Conservation (phyloP, 2,113 vertebrate genomes). For the Delphinapterus leucas region DNA sequence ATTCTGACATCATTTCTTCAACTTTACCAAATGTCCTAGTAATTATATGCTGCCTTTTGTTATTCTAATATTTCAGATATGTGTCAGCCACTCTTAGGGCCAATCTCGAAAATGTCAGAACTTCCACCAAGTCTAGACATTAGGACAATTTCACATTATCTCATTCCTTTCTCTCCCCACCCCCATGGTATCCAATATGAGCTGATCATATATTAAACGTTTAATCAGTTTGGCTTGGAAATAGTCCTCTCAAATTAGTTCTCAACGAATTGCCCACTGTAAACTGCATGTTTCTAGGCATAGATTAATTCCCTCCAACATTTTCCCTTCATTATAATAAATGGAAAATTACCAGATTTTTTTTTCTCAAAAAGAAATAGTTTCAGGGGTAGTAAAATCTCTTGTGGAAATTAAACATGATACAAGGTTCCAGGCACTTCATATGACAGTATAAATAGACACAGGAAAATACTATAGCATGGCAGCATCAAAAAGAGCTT, state of each 20-base stretch:
- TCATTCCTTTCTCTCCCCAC: neutral
- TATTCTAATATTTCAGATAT: neutral
- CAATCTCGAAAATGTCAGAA: neutral
- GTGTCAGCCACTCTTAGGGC: neutral
- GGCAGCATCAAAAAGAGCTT: neutral
- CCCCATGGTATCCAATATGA: neutral
- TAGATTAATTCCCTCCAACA: neutral
- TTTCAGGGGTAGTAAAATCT: neutral
- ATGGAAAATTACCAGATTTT: neutral
- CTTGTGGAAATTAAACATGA: neutral
- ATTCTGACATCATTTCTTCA: neutral
- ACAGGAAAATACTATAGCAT: neutral
- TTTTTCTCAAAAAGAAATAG: neutral
- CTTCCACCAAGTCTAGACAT: neutral
- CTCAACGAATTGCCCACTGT: neutral
- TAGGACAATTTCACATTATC: neutral
- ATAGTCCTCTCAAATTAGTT: neutral
- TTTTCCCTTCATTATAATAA: neutral
- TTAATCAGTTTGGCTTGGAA: neutral
- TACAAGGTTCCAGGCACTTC: neutral
- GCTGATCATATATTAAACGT: neutral
- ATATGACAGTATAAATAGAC: neutral
- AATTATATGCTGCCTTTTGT: neutral
- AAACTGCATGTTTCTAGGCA: neutral
- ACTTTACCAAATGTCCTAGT: neutral